Percentiles rank a stretch among this genome's conserved stretches.
phyloP scores from a whole-genome alignment of 2,113 vertebrate species.

The Gymnogyps californianus region DNA sequence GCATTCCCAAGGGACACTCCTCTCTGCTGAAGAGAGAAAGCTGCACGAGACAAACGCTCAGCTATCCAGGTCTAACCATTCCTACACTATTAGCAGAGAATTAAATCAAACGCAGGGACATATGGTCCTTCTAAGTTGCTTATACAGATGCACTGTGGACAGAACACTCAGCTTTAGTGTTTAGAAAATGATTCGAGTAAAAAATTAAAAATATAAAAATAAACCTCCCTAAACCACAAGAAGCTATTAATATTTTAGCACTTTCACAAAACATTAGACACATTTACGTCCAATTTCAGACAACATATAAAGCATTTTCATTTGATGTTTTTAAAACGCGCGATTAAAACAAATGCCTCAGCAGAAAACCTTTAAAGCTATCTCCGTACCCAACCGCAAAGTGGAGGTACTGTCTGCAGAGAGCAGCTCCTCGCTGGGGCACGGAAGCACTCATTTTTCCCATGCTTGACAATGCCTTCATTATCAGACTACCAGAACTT shows the following conservation, averaged over 20 bases:
- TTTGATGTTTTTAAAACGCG: neutral
- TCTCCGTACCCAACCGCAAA: fast-evolving
- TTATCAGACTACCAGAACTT: too few relatives aligned
- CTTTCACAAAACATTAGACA: slow-evolving; percentile 2
- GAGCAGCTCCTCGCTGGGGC: neutral
- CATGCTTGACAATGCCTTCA: fast-evolving
- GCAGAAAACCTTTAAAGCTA: neutral
- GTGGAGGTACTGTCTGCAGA: neutral
- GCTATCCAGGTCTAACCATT: neutral
- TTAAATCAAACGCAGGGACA: neutral
- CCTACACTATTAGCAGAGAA: neutral
- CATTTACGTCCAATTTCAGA: neutral
- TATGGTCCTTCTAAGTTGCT: neutral
- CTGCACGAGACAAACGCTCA: fast-evolving
- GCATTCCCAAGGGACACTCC: neutral
- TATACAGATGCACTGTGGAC: neutral
- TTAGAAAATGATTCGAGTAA: slow-evolving; percentile 1
- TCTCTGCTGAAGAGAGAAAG: neutral
- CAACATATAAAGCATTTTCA: neutral
- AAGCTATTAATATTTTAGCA: neutral
- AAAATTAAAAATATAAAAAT: slow-evolving; percentile 23
- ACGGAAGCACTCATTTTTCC: neutral
- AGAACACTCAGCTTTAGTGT: neutral
- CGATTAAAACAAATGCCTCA: neutral
- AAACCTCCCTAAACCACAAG: neutral